Base-by-base conservation (phyloP, 2,113 vertebrate genomes). In the Rattus rattus region DNA sequence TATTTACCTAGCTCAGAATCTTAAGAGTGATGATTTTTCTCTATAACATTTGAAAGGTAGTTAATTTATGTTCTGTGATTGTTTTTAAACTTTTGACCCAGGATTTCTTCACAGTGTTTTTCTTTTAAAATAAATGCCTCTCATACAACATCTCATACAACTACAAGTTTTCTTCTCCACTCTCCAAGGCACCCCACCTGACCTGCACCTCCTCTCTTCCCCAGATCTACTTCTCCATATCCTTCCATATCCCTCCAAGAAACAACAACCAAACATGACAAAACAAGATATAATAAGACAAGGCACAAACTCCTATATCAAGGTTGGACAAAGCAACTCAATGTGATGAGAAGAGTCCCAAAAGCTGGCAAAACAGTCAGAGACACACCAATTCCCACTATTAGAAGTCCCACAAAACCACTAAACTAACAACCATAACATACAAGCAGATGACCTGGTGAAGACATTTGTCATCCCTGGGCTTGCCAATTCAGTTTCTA, bases 61-160 rank as follows among this genome's bases (percentile, higher is more conserved):
- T 20, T 49, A 9, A 75, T 79, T 96, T 69, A 77, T 39, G 2
- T 72, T 76, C 59, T 56, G 1, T 69, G 10, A 69, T 94, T 72
- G 56, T 65, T 94, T 95, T 10, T 80, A 43, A 90, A 14, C 26
- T 94, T 97, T 93, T 59, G 33, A 70, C 36, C 88, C 77, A 94
- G 36, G 94, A 84, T 30, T 94, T 97, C 43, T 72, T 96, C 56
- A 80, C 69, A 10, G 97, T 96, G 67, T 73, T 94, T 95, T 97
- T 98, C 52, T 33, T 30, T 73, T 77, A 56, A 80, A 56, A 80
- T 22, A 56, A 30, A 80, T 20, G 54, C 17, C 33, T 54, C 49
- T 80, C 30, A 80, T 80, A 54, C 49, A 80, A 54, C 36, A 56
- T 33, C 52, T 80, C 16, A 52, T 33, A 67, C 65, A 54, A 80